Base-by-base conservation (phyloP, 2,888 invertebrate genomes). In the Capitulum mitella region DNA sequence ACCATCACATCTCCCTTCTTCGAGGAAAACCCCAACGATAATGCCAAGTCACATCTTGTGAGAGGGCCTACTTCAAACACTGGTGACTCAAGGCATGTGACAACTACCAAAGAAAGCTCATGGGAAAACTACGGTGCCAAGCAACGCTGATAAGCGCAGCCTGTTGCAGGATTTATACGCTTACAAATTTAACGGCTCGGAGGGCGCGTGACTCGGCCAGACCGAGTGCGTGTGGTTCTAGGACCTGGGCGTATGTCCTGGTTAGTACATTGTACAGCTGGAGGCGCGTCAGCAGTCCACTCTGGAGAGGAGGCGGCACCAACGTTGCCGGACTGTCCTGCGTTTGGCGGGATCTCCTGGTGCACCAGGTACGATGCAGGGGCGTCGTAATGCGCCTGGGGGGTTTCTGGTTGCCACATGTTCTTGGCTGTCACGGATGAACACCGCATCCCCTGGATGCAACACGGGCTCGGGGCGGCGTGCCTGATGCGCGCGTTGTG, bases 331-430 rank as follows among this genome's bases (percentile, higher is more conserved):
- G n/a, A n/a, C n/a, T n/a, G n/a, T n/a, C 22, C 32, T 19, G 40
- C 12, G 3, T 19, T 3, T 22, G 51, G 29, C 26, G 29, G 70
- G 12, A 46, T 12, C n/a, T 64, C 22, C 10, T 34, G 78, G 14
- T 78, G 78, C 1, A 78, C 61, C 29, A 26, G 43, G 40, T 78
- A 78, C 19, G 70, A 78, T n/a, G 58, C 12, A n/a, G 58, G n/a
- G 3, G 58, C 58, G 5, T n/a, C n/a, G 58, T 58, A n/a, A 5
- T 26, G n/a, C 3, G 3, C 58, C 19, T 58, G 3, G 58, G n/a
- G 26, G n/a, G n/a, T n/a, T 58, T 19, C 58, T 3, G 3, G 58
- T n/a, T 58, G 16, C 58, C 58, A 58, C 6, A 19, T 58, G n/a
- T n/a, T 58, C 51, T 8, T 51, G 14, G 58, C 58, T 58, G n/a